A percentile compares a stretch with the other conserved stretches of the same genome.
Evolutionary conservation across 2,797 vertebrate genomes (phyloP).

Genomic region (Dromococcyx pavoninus): DNA sequence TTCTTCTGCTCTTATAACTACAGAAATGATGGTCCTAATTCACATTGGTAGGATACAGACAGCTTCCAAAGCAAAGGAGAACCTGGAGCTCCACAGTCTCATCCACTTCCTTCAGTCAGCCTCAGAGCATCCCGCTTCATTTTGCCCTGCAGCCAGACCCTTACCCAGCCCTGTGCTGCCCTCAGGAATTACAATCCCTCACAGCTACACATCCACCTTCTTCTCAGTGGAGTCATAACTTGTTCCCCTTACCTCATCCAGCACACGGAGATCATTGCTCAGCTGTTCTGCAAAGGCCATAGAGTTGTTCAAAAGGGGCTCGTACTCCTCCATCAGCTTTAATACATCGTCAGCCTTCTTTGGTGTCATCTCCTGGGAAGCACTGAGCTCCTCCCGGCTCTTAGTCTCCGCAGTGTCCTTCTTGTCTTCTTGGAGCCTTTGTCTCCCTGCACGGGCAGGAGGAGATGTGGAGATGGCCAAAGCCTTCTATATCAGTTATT

Average conservation of each 20-base stretch:
- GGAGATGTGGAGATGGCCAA: background rate
- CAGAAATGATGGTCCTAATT: too few relatives aligned
- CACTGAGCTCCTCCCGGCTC: background rate
- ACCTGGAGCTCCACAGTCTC: too few relatives aligned
- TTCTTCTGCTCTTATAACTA: too few relatives aligned
- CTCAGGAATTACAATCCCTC: too few relatives aligned
- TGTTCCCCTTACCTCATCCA: constrained; percentile 34
- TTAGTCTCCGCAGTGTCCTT: rapidly evolving
- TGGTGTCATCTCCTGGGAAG: constrained; percentile 24
- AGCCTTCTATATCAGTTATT: background rate
- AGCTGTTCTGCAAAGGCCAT: constrained; percentile 55
- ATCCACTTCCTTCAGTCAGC: too few relatives aligned
- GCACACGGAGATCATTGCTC: background rate
- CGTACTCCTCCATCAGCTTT: constrained; percentile 51
- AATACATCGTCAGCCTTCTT: constrained; percentile 29
- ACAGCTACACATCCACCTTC: too few relatives aligned
- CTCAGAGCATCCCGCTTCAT: too few relatives aligned
- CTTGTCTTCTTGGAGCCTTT: background rate
- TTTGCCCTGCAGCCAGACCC: too few relatives aligned
- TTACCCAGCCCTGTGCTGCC: too few relatives aligned
- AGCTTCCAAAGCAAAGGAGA: too few relatives aligned
- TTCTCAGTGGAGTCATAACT: background rate
- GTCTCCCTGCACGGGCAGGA: background rate
- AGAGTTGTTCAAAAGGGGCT: constrained; percentile 14
- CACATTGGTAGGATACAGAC: too few relatives aligned